A percentile compares a stretch with the other conserved stretches of the same genome.
Conservation (phyloP, 2,113 vertebrate genomes). For the Vulpes vulpes region DNA sequence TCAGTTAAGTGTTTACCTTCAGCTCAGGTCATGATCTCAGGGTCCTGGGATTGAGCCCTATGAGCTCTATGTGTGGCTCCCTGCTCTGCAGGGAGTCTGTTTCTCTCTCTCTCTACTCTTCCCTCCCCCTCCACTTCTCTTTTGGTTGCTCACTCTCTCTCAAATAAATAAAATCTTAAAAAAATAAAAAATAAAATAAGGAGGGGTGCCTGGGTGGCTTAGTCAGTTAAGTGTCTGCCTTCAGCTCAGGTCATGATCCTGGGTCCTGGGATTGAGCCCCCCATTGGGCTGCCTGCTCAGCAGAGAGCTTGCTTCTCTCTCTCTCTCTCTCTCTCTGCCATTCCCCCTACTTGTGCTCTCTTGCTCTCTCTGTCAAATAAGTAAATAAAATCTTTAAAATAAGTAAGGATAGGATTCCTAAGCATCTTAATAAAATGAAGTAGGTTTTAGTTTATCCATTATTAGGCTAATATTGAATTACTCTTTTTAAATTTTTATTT, state of each 20-base stretch:
- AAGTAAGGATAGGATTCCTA: background rate
- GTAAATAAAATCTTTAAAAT: background rate
- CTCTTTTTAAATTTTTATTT: background rate
- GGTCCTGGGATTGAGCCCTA: too few species aligned
- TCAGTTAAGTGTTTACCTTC: background rate
- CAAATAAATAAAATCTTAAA: too few species aligned
- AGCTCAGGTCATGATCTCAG: too few species aligned
- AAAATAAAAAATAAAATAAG: background rate
- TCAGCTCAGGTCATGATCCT: background rate
- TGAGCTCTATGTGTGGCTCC: too few species aligned
- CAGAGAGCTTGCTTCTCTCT: background rate
- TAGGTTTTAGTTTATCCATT: background rate
- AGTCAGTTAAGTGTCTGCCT: background rate
- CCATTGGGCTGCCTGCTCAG: background rate
- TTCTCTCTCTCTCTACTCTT: too few species aligned
- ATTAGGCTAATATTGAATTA: slow-evolving; percentile 37
- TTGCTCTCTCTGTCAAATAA: background rate
- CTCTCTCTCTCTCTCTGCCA: background rate
- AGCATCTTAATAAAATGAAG: background rate
- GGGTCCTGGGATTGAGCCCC: background rate
- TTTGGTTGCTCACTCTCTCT: too few species aligned
- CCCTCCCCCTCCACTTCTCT: too few species aligned
- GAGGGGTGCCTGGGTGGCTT: background rate
- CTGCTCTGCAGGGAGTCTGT: too few species aligned
- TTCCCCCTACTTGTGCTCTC: background rate